Conservation (phyloP, 2,888 invertebrate genomes). For the Drosophila picticornis region DNA sequence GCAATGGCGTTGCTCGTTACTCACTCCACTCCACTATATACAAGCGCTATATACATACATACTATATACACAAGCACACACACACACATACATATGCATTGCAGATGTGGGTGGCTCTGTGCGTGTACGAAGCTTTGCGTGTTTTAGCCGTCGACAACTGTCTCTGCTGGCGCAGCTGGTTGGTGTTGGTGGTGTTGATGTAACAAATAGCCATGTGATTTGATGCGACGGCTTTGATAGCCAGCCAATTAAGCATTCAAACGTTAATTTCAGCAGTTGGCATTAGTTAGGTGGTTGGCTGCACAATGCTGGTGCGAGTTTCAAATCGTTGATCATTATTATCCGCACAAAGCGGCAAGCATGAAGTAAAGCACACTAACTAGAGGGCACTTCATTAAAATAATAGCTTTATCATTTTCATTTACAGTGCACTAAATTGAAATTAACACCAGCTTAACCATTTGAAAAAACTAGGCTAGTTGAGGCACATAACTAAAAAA, state of each 20-base stretch:
- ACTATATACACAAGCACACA: slow-evolving; percentile 18
- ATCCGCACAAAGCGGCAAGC: slow-evolving; percentile 16
- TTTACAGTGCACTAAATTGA: not conserved
- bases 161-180: slow-evolving; percentile 12
- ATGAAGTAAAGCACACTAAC: not conserved
- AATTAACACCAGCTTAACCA: not conserved
- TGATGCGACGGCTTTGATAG: slow-evolving; percentile 77
- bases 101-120: slow-evolving; percentile 51
- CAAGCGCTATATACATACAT: slow-evolving; percentile 18
- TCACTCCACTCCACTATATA: slow-evolving; percentile 23
- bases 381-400: slow-evolving; percentile 8
- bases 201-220: slow-evolving; percentile 79
- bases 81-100: slow-evolving; percentile 11
- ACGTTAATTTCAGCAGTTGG: slow-evolving; percentile 74
- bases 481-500: not conserved
- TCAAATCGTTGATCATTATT: slow-evolving; percentile 17
- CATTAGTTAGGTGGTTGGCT: slow-evolving; percentile 66
- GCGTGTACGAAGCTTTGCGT: slow-evolving; percentile 68
- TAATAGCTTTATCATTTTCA: not conserved
- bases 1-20: slow-evolving; percentile 56
- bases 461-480: not conserved
- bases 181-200: slow-evolving; percentile 64
- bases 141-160: slow-evolving; percentile 48
- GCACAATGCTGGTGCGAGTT: slow-evolving; percentile 16
- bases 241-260: slow-evolving; percentile 78